Evolutionary conservation across 2,888 invertebrate genomes (phyloP).

Genomic region (Ypsolopha scabrella): DNA sequence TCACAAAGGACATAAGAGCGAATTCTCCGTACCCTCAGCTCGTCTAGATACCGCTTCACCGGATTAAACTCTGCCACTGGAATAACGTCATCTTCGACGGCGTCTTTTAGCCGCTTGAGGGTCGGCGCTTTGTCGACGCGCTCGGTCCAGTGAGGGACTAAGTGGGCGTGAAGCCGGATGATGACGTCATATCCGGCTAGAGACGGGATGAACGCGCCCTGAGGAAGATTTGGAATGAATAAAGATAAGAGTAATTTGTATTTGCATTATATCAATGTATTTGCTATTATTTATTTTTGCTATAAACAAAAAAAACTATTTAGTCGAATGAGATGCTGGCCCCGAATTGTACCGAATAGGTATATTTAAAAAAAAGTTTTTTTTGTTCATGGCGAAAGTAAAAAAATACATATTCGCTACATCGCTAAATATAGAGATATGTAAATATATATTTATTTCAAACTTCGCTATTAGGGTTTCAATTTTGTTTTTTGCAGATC

Average conservation of each 20-base stretch:
- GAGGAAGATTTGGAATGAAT: background rate
- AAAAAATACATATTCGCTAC: no score
- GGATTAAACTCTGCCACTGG: slow-evolving; percentile 86
- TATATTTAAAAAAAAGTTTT: no score
- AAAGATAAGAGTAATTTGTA: background rate
- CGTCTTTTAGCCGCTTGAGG: slow-evolving; percentile 12
- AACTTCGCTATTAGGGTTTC: no score
- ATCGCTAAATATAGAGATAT: no score
- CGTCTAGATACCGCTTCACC: slow-evolving; percentile 76
- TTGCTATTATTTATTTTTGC: no score
- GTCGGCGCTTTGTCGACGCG: slow-evolving; percentile 24
- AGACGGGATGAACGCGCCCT: slow-evolving; percentile 51
- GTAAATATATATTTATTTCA: no score
- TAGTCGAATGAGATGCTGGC: no score
- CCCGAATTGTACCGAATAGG: no score
- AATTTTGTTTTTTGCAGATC: no score
- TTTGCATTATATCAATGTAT: background rate
- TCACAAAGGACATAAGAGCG: background rate
- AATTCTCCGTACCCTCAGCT: slow-evolving; percentile 74
- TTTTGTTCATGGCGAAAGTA: no score
- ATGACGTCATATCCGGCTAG: slow-evolving; percentile 78
- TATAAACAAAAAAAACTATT: no score
- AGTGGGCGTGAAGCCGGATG: slow-evolving; percentile 73
- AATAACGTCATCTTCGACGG: slow-evolving; percentile 39
- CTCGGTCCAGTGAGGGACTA: slow-evolving; percentile 45